Base-by-base conservation (phyloP, 37 sponge, comb jelly and placozoan genomes). In the Cladorhizidae sp. region DNA sequence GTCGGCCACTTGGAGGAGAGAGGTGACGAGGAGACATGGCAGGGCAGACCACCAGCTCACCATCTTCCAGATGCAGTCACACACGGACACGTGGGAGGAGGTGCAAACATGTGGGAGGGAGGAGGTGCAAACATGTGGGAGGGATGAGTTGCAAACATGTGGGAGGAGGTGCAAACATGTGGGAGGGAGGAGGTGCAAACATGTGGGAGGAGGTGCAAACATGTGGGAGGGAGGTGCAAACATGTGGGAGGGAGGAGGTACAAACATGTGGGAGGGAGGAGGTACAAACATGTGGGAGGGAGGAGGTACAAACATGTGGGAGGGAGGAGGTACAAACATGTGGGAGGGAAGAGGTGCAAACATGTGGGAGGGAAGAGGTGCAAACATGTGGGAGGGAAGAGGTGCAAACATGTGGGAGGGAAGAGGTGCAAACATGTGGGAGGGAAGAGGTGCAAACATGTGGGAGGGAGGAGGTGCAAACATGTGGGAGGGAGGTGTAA, bases 1-100 rank as follows among this genome's bases (percentile, higher is more conserved):
- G 56, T 85, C 81, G 29, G 52, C 57, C 31, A 90, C 76, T 31
- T 59, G 70, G 28, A 68, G 57, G 7, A 85, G 11, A 33, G 80
- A 49, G 64, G 74, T 68, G 22, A 33, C 23, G 11, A 80, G 38
- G 31, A 90, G 61, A 42, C 77, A 85, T 45, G 58, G 1, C 42
- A 82, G 70, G 33, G 73, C 51, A 20, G 82, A 71, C 2, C 25
- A 64, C 79, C 77, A 88, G 35, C 74, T 41, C 20, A 72, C 22
- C 57, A 72, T 26, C 38, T 62, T 36, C 83, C 74, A 35, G 23
- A 17, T 7, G 42, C 72, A 72, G 3, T 22, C 45, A 43, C 50
- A 72, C n/a, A 45, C 45, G 18, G 2, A 18, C n/a, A 67, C 31
- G 14, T 31, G 9, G 8, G 9, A 5, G 9, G 8, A 45, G 8